A percentile compares a stretch with the other conserved stretches of the same genome.
phyloP scores from a whole-genome alignment of 2,797 vertebrate species.

The Hafferia zeledoni region DNA sequence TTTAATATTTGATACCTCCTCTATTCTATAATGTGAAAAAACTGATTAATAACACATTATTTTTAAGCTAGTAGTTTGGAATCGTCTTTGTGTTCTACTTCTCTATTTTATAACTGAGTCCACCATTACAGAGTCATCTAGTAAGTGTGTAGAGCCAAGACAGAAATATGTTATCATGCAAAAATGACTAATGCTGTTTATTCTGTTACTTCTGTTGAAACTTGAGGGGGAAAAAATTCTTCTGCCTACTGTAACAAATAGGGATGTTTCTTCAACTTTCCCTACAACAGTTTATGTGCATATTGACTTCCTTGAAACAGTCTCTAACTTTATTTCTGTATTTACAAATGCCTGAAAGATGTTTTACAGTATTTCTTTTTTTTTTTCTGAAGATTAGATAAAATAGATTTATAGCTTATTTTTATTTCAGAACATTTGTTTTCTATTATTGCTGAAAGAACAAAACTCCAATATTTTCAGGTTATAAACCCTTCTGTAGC shows the following conservation, averaged over 20 bases:
- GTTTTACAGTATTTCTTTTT: not conserved
- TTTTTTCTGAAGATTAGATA: not conserved
- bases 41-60: not conserved
- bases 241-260: constrained; percentile 5
- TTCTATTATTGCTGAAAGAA: not conserved
- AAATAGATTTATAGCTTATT: not conserved
- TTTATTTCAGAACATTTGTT: not conserved
- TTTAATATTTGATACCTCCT: not conserved
- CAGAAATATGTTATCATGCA: constrained; percentile 27
- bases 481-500: not conserved
- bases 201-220: constrained; percentile 35
- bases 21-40: not conserved
- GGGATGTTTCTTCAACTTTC: constrained; percentile 48
- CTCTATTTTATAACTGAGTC: not conserved
- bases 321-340: constrained; percentile 41
- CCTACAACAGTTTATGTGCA: constrained; percentile 8
- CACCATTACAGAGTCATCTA: not conserved
- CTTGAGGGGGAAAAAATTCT: not conserved
- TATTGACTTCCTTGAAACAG: not conserved
- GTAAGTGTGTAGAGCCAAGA: not conserved
- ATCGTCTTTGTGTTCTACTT: not conserved
- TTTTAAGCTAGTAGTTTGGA: not conserved
- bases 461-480: not conserved
- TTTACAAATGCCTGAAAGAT: not conserved
- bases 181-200: constrained; percentile 31